phyloP scores from a whole-genome alignment of 2,113 vertebrate genomes.

The Arothron firmamentum region DNA sequence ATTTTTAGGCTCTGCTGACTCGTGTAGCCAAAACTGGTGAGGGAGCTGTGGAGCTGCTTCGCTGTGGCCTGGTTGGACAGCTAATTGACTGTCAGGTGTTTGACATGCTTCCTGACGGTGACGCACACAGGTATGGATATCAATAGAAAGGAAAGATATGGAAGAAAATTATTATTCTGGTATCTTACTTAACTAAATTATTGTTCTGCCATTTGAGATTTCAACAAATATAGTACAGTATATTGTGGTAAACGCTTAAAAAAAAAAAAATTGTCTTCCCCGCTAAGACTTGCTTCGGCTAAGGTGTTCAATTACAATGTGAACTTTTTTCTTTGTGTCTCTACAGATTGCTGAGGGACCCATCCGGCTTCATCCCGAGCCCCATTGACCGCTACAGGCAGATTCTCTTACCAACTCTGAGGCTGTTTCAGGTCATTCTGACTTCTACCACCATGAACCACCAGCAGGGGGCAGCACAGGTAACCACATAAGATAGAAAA shows the following conservation, averaged over 20 bases:
- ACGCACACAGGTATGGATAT: constrained; percentile 82
- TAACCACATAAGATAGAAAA: constrained; percentile 29
- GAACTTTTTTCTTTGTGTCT: not conserved
- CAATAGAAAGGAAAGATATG: not conserved
- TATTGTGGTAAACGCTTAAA: too few species aligned
- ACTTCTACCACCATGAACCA: constrained; percentile 91
- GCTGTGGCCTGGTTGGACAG: constrained; percentile 86
- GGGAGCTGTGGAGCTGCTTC: constrained; percentile 87
- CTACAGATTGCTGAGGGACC: constrained; percentile 75
- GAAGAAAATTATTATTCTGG: not conserved
- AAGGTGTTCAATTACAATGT: too few species aligned
- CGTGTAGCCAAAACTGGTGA: constrained; percentile 89
- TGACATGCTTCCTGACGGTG: constrained; percentile 91
- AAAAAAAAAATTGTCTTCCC: too few species aligned
- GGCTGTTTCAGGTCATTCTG: constrained; percentile 90
- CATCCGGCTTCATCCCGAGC: constrained; percentile 88
- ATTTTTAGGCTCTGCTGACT: constrained; percentile 86
- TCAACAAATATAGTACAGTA: not conserved
- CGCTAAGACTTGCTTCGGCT: too few species aligned
- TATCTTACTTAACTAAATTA: not conserved
- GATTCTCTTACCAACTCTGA: constrained; percentile 90
- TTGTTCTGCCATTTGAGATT: not conserved
- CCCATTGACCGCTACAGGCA: constrained; percentile 91
- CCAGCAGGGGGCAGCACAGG: constrained; percentile 92
- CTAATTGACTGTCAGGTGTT: constrained; percentile 94